A percentile compares a stretch with the other conserved stretches of the same genome.
Conservation (phyloP, 1,140 invertebrate species). For the Bemisia tabaci region DNA sequence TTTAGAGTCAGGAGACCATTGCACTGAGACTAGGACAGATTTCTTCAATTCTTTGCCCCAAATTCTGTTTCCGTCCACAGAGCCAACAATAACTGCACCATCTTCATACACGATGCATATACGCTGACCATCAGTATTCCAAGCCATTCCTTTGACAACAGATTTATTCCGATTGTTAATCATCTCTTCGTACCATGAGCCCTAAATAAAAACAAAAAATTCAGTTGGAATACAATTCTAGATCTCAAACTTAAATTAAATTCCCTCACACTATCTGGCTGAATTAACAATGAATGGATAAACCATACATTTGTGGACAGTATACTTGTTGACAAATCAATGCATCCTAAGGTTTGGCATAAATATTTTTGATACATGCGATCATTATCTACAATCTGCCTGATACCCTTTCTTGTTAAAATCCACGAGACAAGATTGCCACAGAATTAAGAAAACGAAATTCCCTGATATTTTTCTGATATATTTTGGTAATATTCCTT, state of each 20-base stretch:
- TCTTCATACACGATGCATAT: constrained; percentile 99
- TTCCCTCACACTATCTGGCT: no score
- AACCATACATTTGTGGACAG: not conserved
- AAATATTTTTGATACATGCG: no score
- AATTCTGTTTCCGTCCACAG: constrained; percentile 92
- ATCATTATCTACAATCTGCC: no score
- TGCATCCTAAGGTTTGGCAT: not conserved
- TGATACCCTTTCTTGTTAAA: no score
- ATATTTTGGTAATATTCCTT: no score
- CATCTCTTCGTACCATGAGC: constrained; percentile 98
- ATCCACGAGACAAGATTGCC: no score
- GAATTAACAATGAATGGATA: not conserved
- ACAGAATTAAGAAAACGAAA: no score
- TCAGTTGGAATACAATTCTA: no score
- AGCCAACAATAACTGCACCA: constrained; percentile 82
- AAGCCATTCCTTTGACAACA: constrained; percentile 86
- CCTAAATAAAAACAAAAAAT: constrained; percentile 34
- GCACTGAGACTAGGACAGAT: constrained; percentile 53
- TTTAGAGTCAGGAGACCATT: constrained; percentile 93
- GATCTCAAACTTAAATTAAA: no score
- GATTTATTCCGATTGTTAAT: constrained; percentile 98
- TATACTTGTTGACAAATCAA: not conserved
- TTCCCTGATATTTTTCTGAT: no score
- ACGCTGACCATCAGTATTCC: constrained; percentile 90
- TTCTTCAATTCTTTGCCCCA: constrained; percentile 96